Conservation (phyloP, 2,888 invertebrate genomes). For the Orthosia incerta region DNA sequence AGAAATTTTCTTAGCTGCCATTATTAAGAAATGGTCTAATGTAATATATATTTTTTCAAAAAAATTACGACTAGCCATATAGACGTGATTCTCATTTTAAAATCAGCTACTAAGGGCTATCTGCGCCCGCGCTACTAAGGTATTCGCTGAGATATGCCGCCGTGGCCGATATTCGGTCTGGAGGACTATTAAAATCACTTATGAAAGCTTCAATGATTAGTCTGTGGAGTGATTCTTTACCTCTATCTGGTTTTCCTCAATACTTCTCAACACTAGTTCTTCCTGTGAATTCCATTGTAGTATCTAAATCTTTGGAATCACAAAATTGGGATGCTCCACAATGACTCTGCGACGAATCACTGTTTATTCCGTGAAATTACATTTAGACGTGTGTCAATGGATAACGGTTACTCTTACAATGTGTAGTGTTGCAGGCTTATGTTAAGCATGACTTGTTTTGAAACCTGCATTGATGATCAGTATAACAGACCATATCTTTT, state of each 20-base stretch:
- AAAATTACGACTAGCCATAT: too few species aligned
- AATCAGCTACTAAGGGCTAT: too few species aligned
- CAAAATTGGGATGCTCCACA: constrained; percentile 38
- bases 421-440: constrained; percentile 30
- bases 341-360: constrained; percentile 41
- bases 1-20: too few species aligned
- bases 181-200: too few species aligned
- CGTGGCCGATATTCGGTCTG: too few species aligned
- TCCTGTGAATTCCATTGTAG: constrained; percentile 39
- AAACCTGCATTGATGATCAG: neutral
- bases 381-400: constrained; percentile 26
- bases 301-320: constrained; percentile 36
- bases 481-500: neutral
- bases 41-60: too few species aligned
- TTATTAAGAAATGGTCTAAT: too few species aligned
- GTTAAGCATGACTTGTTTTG: neutral
- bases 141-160: too few species aligned
- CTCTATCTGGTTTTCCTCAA: neutral
- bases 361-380: constrained; percentile 45
- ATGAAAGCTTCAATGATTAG: neutral
- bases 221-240: neutral
- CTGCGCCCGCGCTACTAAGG: too few species aligned
- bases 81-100: too few species aligned
- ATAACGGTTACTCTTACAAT: constrained; percentile 8
- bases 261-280: constrained; percentile 42